Base-by-base conservation (phyloP, 2,797 vertebrate species). In the Valencia hispanica region DNA sequence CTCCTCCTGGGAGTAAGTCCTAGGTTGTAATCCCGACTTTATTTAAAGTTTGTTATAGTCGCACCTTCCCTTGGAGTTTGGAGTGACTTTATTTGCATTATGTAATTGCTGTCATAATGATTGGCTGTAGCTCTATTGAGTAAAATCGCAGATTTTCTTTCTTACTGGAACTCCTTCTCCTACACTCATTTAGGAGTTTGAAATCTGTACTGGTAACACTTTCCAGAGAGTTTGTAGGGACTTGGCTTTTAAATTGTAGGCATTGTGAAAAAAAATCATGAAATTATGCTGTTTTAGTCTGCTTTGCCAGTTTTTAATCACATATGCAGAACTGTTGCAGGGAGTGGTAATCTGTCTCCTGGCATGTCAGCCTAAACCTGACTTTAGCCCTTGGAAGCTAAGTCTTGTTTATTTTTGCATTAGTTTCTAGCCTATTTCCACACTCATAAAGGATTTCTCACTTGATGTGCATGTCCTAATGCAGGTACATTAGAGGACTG, bases 401-500 rank as follows among this genome's bases (percentile, higher is more conserved):
- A 9, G 57, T 61, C 30, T 30, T 32, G 14, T 15, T 34, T 57
- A 3, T 32, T 61, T 20, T 32, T 59, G 32, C 32, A 25, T 36
- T 25, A 12, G 61, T 18, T 1, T 34, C 32, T 30, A 32, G 30
- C 57, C 14, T 36, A 34, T 20, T 14, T 36, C 32, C 32, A 61
- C 57, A 20, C 30, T 61, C 57, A 15, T 30, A 20, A 5, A 3
- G 17, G 61, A 65, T 39, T 22, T 20, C 5, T 65, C 34, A 22
- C 34, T 4, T 79, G 3, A 48, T 20, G 70, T 55, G 25, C 32
- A 39, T 12, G 3, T 51, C 25, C 3, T 78, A 45, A 1, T 48
- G 7, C 84, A 99, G 98, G 98, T 72, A 96, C 97, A 18, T 78
- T 99, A 82, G 98, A 98, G 85, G 97, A 99, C 78, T 99, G 98